Evolutionary conservation across 2,113 vertebrate genomes (phyloP), one percentile per base, ranked within the genome.

Genomic region (Ondatra zibethicus): DNA sequence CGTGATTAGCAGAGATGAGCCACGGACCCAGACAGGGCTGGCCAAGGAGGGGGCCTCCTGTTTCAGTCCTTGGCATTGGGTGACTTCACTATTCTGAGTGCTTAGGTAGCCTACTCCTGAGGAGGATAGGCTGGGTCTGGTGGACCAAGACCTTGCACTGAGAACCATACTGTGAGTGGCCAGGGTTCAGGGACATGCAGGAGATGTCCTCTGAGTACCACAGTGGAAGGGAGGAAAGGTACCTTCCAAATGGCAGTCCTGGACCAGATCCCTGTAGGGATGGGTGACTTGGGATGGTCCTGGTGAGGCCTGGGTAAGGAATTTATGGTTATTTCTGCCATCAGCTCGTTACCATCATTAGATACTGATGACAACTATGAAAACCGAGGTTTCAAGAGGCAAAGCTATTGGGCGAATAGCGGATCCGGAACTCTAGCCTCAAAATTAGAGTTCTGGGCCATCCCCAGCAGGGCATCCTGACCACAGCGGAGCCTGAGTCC

Each of bases 261-360:
- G 33, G n/a, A 10, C 1, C 0, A 0, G 25, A 12, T 14, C 13
- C 16, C 10, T 4, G 47, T 0, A 9, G 61, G 36, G 31, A 42
- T 12, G 5, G 0, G 68, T 4, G 9, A 27, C 45, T 0, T 25
- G 33, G 65, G 1, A 17, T 3, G 1, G 39, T 12, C 17, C 3
- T 11, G 27, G 33, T 0, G n/a, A 76, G 55, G 39, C 25, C 13
- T 75, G 39, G 52, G 50, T 19, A 7, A 65, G 55, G 55, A 27
- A 5, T 58, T 36, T 50, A 21, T 1, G 1, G 19, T 1, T 12
- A 21, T 55, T 42, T 13, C 36, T 8, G 33, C 58, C 66, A 7
- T 27, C 39, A 89, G 36, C 63, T 25, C 33, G 1, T 25, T 8
- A 5, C 50, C 75, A 0, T 77, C 13, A 3, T 36, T 52, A n/a